Percentiles rank a stretch among this genome's conserved stretches.
Evolutionary conservation across 1,140 invertebrate genomes (phyloP).

Genomic region (Galendromus occidentalis): DNA sequence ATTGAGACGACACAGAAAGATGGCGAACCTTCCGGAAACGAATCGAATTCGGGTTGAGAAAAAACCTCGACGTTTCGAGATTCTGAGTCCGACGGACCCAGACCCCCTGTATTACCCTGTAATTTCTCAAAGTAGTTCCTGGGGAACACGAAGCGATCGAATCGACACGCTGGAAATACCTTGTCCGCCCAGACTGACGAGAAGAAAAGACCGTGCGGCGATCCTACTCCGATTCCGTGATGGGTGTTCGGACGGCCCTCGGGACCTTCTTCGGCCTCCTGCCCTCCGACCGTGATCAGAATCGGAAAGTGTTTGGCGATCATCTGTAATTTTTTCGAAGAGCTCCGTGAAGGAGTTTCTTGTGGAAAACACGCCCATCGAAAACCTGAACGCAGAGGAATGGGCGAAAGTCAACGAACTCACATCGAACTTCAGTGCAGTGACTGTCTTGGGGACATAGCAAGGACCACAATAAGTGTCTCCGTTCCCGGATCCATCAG

Average conservation of each 20-base stretch:
- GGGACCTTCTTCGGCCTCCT: neutral
- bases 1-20: neutral
- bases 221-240: neutral
- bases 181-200: neutral
- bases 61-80: no score
- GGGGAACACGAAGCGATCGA: no score
- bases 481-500: neutral
- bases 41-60: no score
- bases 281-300: neutral
- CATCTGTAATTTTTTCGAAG: neutral
- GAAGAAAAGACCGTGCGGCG: neutral
- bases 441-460: constrained; percentile 1
- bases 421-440: neutral
- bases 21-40: neutral
- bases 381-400: no score
- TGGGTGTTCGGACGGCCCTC: neutral
- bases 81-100: no score
- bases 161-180: neutral
- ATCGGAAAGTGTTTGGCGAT: neutral
- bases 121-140: no score
- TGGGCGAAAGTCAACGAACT: neutral
- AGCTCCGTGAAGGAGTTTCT: no score
- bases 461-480: constrained; percentile 2
- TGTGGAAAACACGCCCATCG: no score
- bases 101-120: no score